Evolutionary conservation across 2,888 invertebrate species (phyloP).

Genomic region (Nowickia ferox): DNA sequence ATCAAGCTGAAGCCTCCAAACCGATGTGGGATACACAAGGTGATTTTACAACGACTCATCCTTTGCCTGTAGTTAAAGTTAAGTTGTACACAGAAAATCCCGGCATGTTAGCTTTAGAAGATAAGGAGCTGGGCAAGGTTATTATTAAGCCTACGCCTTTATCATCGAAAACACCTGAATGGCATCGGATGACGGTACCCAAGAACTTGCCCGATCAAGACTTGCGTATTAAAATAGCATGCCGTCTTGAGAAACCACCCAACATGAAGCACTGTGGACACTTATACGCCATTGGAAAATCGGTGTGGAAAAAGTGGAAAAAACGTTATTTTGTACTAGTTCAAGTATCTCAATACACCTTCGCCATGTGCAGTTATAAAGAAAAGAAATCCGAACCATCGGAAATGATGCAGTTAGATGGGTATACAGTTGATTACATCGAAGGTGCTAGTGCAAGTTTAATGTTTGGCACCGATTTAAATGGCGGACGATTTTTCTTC

Average conservation of each 20-base stretch:
- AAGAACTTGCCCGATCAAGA: constrained; percentile 98
- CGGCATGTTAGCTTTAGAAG: constrained; percentile 98
- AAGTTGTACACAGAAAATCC: constrained; percentile 99
- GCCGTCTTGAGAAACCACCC: constrained; percentile 98
- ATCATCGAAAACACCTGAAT: constrained; percentile 96
- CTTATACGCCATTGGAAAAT: constrained; percentile 96
- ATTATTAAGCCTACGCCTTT: constrained; percentile 93
- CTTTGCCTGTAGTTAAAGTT: constrained; percentile 98
- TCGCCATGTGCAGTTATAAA: constrained; percentile 99
- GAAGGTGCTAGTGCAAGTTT: constrained; percentile 96
- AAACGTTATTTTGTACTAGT: constrained; percentile 98
- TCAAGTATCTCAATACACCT: constrained; percentile 99
- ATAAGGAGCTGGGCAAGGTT: constrained; percentile 98
- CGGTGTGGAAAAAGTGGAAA: constrained; percentile 99
- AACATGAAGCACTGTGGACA: constrained; percentile 99
- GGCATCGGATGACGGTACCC: constrained; percentile 98
- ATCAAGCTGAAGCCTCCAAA: constrained; percentile 99
- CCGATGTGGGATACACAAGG: constrained; percentile 99
- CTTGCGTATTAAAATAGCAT: constrained; percentile 97
- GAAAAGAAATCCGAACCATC: constrained; percentile 99
- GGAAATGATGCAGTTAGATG: constrained; percentile 99
- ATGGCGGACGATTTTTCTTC: constrained; percentile 98
- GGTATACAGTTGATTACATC: constrained; percentile 99
- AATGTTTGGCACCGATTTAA: constrained; percentile 96
- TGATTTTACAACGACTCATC: constrained; percentile 99